Evolutionary conservation across 2,797 vertebrate species (phyloP).

Genomic region (Syngnathus acus): DNA sequence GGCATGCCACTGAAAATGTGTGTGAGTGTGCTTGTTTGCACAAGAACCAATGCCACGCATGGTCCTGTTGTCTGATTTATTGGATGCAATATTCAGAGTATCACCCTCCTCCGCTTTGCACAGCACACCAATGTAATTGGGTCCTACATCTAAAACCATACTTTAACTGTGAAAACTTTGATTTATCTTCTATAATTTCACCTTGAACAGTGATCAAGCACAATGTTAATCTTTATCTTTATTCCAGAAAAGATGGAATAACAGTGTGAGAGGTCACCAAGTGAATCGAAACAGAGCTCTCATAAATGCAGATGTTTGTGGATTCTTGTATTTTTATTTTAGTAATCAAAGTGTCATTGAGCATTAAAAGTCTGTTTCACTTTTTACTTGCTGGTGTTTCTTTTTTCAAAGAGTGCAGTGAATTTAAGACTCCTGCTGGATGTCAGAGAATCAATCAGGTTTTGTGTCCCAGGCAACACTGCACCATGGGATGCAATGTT

Average conservation of each 20-base stretch:
- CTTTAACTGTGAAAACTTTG: background rate
- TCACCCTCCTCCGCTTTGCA: constrained; percentile 39
- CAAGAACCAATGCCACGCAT: constrained; percentile 17
- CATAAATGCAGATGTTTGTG: background rate
- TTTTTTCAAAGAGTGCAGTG: constrained; percentile 12
- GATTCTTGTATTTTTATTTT: background rate
- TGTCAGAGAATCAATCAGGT: constrained; percentile 30
- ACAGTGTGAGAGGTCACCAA: background rate
- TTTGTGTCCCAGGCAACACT: constrained; percentile 30
- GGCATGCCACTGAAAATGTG: background rate
- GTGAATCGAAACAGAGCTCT: background rate
- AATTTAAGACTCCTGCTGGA: constrained; percentile 21
- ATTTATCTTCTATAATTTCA: background rate
- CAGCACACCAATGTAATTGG: constrained; percentile 46
- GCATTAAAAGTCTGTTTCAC: background rate
- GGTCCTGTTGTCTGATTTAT: constrained; percentile 59
- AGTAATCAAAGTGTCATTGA: background rate
- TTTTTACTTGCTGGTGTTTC: background rate
- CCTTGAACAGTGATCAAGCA: background rate
- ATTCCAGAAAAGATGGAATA: background rate
- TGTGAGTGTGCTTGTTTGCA: constrained; percentile 8
- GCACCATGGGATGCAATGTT: constrained; percentile 14
- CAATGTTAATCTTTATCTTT: background rate
- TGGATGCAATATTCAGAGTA: constrained; percentile 53
- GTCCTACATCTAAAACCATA: constrained; percentile 39